Evolutionary conservation across 2,113 vertebrate genomes (phyloP).

Genomic region (Callipepla californica): DNA sequence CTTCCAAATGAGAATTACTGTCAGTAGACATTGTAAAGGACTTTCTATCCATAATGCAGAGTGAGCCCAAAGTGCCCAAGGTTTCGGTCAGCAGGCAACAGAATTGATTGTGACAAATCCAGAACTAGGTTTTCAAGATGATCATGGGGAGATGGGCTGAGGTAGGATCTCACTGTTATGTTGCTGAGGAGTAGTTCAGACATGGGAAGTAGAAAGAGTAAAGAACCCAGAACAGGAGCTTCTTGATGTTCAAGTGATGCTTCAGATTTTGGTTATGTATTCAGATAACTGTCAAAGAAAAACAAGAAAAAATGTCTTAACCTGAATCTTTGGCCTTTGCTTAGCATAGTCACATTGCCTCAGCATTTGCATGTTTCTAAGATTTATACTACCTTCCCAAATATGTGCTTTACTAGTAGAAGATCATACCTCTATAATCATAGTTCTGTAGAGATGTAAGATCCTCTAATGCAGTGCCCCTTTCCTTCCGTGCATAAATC

Average conservation of each 20-base stretch:
- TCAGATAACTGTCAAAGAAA: neutral
- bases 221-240: neutral
- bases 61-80: neutral
- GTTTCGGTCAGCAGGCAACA: neutral
- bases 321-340: neutral
- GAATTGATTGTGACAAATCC: neutral
- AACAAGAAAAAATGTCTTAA: neutral
- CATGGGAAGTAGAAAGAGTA: neutral
- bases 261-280: neutral
- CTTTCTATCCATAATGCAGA: neutral
- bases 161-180: neutral
- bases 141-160: neutral
- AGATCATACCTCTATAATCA: neutral
- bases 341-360: conserved; percentile 16
- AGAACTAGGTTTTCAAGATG: neutral
- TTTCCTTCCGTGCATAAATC: fast-evolving
- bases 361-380: neutral
- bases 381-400: neutral
- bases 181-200: neutral
- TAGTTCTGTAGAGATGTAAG: neutral
- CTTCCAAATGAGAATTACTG: neutral
- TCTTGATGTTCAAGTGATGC: neutral
- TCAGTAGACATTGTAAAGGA: conserved; percentile 23
- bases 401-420: neutral
- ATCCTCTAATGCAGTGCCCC: neutral